phyloP scores from a whole-genome alignment of 1,140 invertebrate species.

The Psix sp. region DNA sequence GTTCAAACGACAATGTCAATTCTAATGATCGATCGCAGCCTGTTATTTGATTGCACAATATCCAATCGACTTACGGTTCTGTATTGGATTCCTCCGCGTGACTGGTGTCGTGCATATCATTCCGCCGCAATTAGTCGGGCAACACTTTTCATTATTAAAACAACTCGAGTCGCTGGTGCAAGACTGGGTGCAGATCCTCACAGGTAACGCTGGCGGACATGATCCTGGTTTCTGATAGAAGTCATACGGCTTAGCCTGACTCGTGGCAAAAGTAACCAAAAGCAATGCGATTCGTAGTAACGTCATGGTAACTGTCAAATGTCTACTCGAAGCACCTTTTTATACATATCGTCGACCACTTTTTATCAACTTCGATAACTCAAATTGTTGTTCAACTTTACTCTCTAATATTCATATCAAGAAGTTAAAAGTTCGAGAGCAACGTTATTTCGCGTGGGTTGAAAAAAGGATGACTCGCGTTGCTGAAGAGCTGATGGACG shows the following conservation, averaged over 20 bases:
- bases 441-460: background rate
- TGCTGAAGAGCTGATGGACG: conserved; percentile 1
- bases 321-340: no score
- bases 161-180: conserved; percentile 69
- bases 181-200: conserved; percentile 66
- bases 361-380: no score
- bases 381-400: no score
- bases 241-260: background rate
- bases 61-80: conserved; percentile 47
- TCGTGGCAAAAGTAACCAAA: background rate
- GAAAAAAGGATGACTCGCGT: background rate
- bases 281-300: no score
- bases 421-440: background rate
- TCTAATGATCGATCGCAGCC: conserved; percentile 2
- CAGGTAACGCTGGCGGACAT: conserved; percentile 68
- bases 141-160: conserved; percentile 73
- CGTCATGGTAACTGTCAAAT: no score
- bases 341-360: no score
- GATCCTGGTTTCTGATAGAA: conserved; percentile 64
- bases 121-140: conserved; percentile 78
- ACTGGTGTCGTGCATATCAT: conserved; percentile 77
- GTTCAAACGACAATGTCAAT: conserved; percentile 40
- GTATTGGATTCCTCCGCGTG: conserved; percentile 63
- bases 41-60: conserved; percentile 24
- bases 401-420: background rate